phyloP scores from a whole-genome alignment of 2,797 vertebrate genomes.

The Agapornis canus region DNA sequence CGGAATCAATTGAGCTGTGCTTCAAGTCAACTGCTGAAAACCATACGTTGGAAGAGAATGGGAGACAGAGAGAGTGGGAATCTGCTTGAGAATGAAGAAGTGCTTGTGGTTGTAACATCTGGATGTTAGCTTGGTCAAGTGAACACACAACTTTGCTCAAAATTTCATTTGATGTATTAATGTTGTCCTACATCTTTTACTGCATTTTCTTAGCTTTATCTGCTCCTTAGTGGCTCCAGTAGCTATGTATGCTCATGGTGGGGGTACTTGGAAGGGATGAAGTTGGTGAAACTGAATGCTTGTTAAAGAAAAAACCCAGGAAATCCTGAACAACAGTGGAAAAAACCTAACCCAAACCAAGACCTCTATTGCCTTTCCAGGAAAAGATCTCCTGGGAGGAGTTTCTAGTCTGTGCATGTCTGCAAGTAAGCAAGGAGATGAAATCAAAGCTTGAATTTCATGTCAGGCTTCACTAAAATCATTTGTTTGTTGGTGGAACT shows the following conservation, averaged over 20 bases:
- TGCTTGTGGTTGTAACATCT: background rate
- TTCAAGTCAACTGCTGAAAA: background rate
- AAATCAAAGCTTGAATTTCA: conserved; percentile 15
- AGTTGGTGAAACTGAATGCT: background rate
- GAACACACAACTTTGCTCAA: background rate
- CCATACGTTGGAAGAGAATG: background rate
- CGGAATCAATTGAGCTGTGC: background rate
- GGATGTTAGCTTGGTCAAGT: background rate
- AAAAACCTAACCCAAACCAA: background rate
- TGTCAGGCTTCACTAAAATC: background rate
- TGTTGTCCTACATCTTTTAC: background rate
- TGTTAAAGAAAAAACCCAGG: background rate
- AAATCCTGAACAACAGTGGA: background rate
- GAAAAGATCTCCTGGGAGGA: background rate
- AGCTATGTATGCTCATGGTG: background rate
- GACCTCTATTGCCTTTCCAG: conserved; percentile 4
- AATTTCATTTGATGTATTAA: background rate
- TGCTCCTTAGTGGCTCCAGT: background rate
- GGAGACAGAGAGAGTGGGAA: background rate
- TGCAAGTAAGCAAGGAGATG: background rate
- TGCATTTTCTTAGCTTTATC: background rate
- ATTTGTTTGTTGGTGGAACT: background rate
- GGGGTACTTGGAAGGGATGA: background rate
- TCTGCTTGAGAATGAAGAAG: background rate
- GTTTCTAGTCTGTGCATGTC: conserved; percentile 18